These are phyloP conservation scores for Drosophila anomalata DNA, from an alignment of 2,888 invertebrate species.

Conservation along the genomic window DNA sequence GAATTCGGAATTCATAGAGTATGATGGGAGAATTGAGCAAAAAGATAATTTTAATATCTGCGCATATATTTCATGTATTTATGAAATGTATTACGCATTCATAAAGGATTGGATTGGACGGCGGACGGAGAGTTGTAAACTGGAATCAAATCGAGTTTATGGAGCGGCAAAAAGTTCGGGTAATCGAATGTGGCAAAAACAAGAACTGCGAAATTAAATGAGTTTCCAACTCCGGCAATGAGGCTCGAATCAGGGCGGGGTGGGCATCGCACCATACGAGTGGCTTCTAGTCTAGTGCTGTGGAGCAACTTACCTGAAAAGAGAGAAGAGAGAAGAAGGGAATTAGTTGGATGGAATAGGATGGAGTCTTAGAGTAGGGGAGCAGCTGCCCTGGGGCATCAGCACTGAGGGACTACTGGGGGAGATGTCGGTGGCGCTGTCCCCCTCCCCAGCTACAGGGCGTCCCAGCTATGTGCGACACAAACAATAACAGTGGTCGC, in stretches of 20 bases:
- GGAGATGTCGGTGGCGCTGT: too few relatives aligned
- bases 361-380: too few relatives aligned
- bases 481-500: conserved; percentile 32
- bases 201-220: not conserved
- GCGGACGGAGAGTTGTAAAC: not conserved
- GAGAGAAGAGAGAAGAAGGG: conserved; percentile 2
- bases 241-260: too few relatives aligned
- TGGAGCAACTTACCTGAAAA: conserved; percentile 24
- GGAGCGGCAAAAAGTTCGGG: not conserved
- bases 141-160: conserved; percentile 1
- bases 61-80: not conserved
- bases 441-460: not conserved
- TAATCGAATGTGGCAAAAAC: not conserved
- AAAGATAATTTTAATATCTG: not conserved
- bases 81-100: conserved; percentile 5
- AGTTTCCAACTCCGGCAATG: not conserved
- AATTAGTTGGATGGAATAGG: conserved; percentile 10
- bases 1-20: not conserved
- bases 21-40: not conserved
- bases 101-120: conserved; percentile 12
- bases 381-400: conserved; percentile 14
- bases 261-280: too few relatives aligned
- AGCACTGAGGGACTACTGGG: not conserved
- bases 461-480: conserved; percentile 28
- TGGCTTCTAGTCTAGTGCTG: too few relatives aligned